phyloP scores from a whole-genome alignment of 2,113 vertebrate genomes.

The Dasypus novemcinctus region DNA sequence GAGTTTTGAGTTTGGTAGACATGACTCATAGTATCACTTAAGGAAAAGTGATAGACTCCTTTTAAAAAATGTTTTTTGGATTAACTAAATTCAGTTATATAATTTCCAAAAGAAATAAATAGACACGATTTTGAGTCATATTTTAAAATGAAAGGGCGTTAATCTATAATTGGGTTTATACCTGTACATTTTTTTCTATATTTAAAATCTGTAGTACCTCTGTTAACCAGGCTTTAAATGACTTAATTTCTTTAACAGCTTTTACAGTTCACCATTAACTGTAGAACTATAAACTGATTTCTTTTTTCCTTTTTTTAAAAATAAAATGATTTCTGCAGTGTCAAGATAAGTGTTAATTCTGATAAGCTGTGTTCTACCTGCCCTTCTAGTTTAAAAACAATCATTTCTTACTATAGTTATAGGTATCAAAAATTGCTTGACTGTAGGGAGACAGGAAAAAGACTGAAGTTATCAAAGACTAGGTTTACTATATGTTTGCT shows the following conservation, averaged over 20 bases:
- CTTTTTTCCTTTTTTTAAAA: too few relatives aligned
- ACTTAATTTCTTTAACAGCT: slow-evolving; percentile 65
- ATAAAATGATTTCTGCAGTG: too few relatives aligned
- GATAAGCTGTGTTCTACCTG: slow-evolving; percentile 69
- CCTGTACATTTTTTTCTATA: background rate
- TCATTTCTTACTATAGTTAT: slow-evolving; percentile 54
- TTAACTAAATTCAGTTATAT: slow-evolving; percentile 28
- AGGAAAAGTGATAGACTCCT: slow-evolving; percentile 22
- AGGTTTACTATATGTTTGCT: slow-evolving; percentile 43
- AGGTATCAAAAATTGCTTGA: slow-evolving; percentile 45
- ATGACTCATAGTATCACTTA: background rate
- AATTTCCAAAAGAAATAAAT: background rate
- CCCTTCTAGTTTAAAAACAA: slow-evolving; percentile 41
- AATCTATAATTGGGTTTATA: slow-evolving; percentile 48
- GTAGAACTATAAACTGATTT: slow-evolving; percentile 66
- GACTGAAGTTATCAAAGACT: background rate
- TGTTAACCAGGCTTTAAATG: slow-evolving; percentile 55
- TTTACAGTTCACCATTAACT: slow-evolving; percentile 60
- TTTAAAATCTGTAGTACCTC: slow-evolving; percentile 19
- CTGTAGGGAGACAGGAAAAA: slow-evolving; percentile 33
- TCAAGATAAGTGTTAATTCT: slow-evolving; percentile 70
- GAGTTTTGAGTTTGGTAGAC: slow-evolving; percentile 22
- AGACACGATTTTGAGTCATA: slow-evolving; percentile 40
- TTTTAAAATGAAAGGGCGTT: slow-evolving; percentile 51
- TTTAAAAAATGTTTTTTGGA: background rate